These are phyloP conservation scores for Epirrhoe tristata DNA, from an alignment of 2,888 invertebrate genomes.

Conservation along the genomic window DNA sequence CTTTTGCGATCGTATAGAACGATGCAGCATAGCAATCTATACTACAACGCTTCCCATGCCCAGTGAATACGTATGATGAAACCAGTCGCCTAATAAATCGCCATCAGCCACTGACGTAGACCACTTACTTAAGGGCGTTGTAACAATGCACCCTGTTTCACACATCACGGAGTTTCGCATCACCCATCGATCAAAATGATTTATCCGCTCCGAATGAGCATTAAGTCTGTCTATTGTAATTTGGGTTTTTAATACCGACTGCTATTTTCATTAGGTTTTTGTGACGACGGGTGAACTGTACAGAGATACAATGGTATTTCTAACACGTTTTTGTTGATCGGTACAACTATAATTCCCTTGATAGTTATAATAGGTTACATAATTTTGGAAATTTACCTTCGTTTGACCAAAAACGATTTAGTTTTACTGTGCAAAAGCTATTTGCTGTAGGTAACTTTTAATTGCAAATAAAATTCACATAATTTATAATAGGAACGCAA, in stretches of 20 bases:
- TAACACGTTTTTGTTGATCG: neutral
- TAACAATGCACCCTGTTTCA: slow-evolving; percentile 71
- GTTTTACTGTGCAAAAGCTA: too few relatives aligned
- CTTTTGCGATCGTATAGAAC: too few relatives aligned
- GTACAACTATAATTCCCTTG: neutral
- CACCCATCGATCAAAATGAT: slow-evolving; percentile 73
- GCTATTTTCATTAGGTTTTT: slow-evolving; percentile 20
- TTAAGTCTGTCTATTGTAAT: slow-evolving; percentile 42
- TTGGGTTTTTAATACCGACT: slow-evolving; percentile 36
- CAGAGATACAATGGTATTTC: neutral
- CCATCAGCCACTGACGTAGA: slow-evolving; percentile 42
- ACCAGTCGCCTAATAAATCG: neutral
- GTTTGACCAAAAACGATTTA: too few relatives aligned
- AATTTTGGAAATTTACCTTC: too few relatives aligned
- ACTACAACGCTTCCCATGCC: too few relatives aligned
- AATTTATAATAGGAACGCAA: too few relatives aligned
- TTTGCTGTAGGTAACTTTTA: too few relatives aligned
- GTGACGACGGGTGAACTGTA: neutral
- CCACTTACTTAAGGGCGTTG: slow-evolving; percentile 53
- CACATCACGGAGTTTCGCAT: slow-evolving; percentile 66
- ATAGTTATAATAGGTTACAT: too few relatives aligned
- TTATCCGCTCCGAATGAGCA: slow-evolving; percentile 63
- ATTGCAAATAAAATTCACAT: too few relatives aligned
- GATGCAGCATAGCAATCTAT: too few relatives aligned
- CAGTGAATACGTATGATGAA: too few relatives aligned